A percentile compares a stretch with the other conserved stretches of the same genome.
These are phyloP conservation scores for Semnornis frantzii DNA, from an alignment of 2,113 vertebrate genomes.

Conservation along the genomic window DNA sequence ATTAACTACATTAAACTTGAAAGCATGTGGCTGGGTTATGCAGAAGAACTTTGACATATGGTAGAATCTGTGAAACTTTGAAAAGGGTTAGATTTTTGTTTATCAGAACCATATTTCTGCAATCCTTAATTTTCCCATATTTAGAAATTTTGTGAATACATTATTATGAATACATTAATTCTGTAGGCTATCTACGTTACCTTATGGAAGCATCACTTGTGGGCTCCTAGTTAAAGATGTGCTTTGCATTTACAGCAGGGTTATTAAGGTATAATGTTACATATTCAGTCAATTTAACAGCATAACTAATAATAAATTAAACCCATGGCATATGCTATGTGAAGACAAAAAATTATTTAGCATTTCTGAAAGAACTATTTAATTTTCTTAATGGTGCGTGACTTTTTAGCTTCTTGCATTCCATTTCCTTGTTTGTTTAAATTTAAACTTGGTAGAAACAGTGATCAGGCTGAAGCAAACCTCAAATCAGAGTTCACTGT, in stretches of 20 bases:
- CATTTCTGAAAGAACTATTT: constrained; percentile 9
- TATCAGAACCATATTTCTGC: neutral
- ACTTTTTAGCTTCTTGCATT: neutral
- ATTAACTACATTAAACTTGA: neutral
- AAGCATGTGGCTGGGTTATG: neutral
- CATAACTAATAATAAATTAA: constrained; percentile 1
- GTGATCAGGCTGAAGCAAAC: neutral
- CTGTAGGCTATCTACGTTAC: neutral
- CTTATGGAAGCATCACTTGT: neutral
- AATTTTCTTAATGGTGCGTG: neutral
- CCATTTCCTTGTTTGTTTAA: constrained; percentile 1
- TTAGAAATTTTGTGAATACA: neutral
- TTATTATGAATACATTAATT: neutral
- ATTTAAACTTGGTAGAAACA: neutral
- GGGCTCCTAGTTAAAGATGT: neutral
- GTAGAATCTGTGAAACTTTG: neutral
- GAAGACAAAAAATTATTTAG: neutral
- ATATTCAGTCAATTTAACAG: constrained; percentile 18
- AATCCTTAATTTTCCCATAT: neutral
- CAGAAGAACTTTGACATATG: neutral
- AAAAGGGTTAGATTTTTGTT: neutral
- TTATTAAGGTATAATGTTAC: constrained; percentile 1
- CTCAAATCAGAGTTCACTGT: neutral
- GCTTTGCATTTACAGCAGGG: neutral
- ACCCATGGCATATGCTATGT: neutral